phyloP scores from a whole-genome alignment of 1,140 invertebrate genomes.

The Bombus turneri region DNA sequence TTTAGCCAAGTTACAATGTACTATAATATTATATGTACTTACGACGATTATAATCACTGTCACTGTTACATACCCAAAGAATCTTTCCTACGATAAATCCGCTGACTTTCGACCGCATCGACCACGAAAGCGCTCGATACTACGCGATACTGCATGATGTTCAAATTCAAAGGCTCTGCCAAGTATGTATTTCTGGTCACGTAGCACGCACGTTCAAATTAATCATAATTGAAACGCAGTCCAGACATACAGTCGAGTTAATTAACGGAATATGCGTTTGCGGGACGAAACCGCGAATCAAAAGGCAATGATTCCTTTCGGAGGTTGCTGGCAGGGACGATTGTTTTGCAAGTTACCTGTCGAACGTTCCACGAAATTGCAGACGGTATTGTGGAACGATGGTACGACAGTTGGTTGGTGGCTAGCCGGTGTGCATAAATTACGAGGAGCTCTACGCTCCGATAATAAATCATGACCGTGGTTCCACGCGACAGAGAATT shows the following conservation, averaged over 20 bases:
- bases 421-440: conserved; percentile 60
- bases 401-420: conserved; percentile 18
- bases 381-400: conserved; percentile 29
- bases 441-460: conserved; percentile 54
- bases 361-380: conserved; percentile 61
- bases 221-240: not conserved
- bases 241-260: not conserved
- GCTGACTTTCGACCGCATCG: not conserved
- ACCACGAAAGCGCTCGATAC: not conserved
- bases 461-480: conserved; percentile 63
- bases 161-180: not conserved
- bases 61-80: too few relatives aligned
- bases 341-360: conserved; percentile 39
- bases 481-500: conserved; percentile 52
- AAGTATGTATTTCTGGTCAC: not conserved
- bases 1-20: too few relatives aligned
- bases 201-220: not conserved
- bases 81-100: not conserved
- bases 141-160: not conserved
- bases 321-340: not conserved
- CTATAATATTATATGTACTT: too few relatives aligned
- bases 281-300: conserved; percentile 29
- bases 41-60: too few relatives aligned
- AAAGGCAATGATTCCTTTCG: conserved; percentile 42
- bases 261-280: conserved; percentile 31